Evolutionary conservation across 2,888 invertebrate genomes (phyloP).

Genomic region (Megaustenia siamemsis): DNA sequence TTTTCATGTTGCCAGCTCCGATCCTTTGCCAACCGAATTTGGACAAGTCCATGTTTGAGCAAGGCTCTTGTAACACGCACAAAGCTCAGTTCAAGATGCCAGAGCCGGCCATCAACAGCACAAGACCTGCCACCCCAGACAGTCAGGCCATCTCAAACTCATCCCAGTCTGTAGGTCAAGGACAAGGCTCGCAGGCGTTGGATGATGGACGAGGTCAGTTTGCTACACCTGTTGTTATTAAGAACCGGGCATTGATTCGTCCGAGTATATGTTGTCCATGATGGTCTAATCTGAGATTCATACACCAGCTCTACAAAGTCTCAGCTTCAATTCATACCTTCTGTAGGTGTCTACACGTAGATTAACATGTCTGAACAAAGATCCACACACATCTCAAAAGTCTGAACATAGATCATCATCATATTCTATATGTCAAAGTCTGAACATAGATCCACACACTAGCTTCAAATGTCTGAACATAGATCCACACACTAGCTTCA

Average conservation of each 20-base stretch:
- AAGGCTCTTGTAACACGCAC: constrained; percentile 55
- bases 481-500: no score
- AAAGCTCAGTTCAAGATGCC: constrained; percentile 62
- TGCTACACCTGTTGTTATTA: no score
- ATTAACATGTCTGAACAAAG: background rate
- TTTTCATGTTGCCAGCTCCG: no score
- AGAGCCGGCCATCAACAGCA: constrained; percentile 58
- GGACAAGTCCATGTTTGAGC: constrained; percentile 83
- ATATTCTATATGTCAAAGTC: no score
- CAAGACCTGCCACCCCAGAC: constrained; percentile 62
- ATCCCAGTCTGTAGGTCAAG: constrained; percentile 48
- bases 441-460: no score
- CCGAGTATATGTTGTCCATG: no score
- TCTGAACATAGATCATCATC: no score
- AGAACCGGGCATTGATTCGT: no score
- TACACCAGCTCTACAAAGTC: no score
- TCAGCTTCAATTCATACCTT: background rate
- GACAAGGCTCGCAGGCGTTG: background rate
- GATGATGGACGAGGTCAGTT: constrained; percentile 44
- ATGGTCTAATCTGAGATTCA: no score
- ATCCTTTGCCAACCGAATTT: constrained; percentile 87
- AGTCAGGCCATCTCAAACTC: constrained; percentile 56
- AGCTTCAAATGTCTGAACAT: no score
- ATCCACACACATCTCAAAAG: no score
- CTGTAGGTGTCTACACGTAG: background rate